phyloP scores from a whole-genome alignment of 2,797 vertebrate species.

The Heterohyrax brucei region DNA sequence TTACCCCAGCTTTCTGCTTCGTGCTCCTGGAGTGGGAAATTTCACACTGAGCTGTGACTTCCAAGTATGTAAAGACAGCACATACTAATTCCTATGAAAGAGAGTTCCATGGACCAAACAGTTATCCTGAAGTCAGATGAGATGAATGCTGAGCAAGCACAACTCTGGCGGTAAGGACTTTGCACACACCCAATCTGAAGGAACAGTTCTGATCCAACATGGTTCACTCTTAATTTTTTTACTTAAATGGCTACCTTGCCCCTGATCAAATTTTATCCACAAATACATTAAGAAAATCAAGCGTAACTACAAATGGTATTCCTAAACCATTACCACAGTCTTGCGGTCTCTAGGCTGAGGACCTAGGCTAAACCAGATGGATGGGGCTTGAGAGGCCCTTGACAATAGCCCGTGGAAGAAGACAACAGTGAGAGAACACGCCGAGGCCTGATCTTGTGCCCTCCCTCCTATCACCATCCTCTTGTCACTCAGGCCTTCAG shows the following conservation, averaged over 20 bases:
- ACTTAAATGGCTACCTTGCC: slow-evolving; percentile 54
- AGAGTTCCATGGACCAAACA: slow-evolving; percentile 41
- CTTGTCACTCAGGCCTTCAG: not conserved
- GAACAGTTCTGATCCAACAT: slow-evolving; percentile 54
- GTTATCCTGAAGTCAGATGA: slow-evolving; percentile 20
- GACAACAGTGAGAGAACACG: not conserved
- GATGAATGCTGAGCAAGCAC: slow-evolving; percentile 25
- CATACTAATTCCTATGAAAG: slow-evolving; percentile 63
- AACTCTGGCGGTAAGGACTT: slow-evolving; percentile 19
- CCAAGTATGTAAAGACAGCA: slow-evolving; percentile 50
- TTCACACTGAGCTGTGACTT: slow-evolving; percentile 56
- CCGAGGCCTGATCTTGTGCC: not conserved
- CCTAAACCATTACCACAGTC: slow-evolving; percentile 44
- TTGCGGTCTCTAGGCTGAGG: slow-evolving; percentile 13
- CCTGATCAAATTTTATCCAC: slow-evolving; percentile 55
- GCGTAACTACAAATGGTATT: slow-evolving; percentile 43
- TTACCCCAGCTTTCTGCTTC: slow-evolving; percentile 47
- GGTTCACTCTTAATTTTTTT: slow-evolving; percentile 54
- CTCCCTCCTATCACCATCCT: not conserved
- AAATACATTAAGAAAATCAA: slow-evolving; percentile 54
- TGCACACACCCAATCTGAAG: not conserved
- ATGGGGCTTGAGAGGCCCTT: not conserved
- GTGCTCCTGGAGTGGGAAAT: slow-evolving; percentile 49
- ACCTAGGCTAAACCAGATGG: slow-evolving; percentile 47
- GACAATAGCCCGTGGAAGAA: slow-evolving; percentile 62